phyloP scores from a whole-genome alignment of 2,113 vertebrate species.

The Puma concolor region DNA sequence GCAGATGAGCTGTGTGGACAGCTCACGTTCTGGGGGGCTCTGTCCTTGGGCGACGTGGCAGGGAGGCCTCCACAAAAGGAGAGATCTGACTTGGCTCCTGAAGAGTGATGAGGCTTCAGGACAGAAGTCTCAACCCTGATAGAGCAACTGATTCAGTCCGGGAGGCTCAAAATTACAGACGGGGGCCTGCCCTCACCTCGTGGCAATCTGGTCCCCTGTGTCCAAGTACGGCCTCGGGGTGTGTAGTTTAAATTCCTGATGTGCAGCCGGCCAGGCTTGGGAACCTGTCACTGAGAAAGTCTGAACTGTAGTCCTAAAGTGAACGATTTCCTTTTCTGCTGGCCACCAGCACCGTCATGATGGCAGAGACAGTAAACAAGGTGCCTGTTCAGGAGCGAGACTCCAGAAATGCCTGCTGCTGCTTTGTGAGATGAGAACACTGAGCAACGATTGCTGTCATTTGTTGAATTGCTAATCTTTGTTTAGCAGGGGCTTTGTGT shows the following conservation, averaged over 20 bases:
- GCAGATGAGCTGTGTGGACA: background rate
- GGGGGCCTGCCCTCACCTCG: background rate
- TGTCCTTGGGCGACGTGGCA: background rate
- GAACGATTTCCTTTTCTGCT: background rate
- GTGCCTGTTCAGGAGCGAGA: accelerated
- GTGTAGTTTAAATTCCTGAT: background rate
- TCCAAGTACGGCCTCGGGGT: background rate
- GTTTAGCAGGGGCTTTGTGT: background rate
- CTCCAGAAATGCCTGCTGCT: too few species aligned
- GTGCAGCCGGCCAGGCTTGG: background rate
- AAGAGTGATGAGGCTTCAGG: background rate
- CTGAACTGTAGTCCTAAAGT: background rate
- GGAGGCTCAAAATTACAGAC: background rate
- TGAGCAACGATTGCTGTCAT: too few species aligned
- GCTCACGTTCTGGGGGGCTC: too few species aligned
- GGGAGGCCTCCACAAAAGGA: background rate
- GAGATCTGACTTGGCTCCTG: background rate
- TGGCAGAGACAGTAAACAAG: background rate
- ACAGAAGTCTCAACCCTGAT: background rate
- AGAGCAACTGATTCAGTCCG: background rate
- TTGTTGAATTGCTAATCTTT: background rate
- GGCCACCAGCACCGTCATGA: background rate
- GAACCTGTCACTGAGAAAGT: background rate
- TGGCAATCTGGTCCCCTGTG: too few species aligned
- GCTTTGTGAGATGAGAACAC: background rate